Evolutionary conservation across 1,140 invertebrate genomes (phyloP), one percentile per base, ranked within the genome.

Genomic region (Triops cancriformis): DNA sequence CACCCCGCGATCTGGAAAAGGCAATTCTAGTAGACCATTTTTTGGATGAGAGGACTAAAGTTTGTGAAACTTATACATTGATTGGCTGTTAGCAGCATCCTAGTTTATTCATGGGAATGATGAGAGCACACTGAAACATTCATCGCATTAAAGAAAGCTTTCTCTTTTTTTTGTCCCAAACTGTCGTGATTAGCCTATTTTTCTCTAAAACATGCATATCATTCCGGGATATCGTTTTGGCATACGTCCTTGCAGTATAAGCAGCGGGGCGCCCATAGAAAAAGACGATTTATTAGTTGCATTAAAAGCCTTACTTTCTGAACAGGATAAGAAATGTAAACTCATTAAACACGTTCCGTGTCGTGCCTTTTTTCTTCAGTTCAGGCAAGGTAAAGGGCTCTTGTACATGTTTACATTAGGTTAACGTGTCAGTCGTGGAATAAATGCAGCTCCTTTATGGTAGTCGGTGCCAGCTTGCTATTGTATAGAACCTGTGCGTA

Each of bases 61-160:
- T 12, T 23, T 64, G n/a, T 14, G 51, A 64, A 64, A 64, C 51
- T 0, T 64, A 64, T 64, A 10, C 23, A 64, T 64, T 64, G 51
- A 64, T 64, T 14, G 51, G 51, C 51, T 64, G 51, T 64, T 64
- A 64, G 51, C 23, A 64, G 51, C 51, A 64, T 23, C 51, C 14
- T 64, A 64, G 51, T 64, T 64, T 64, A 64, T 64, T 64, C 51
- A 64, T 64, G 51, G 51, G 51, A 64, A 7, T 64, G 51, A 64
- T 7, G 23, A 23, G 51, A 64, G 51, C 51, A 64, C 7, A 14
- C 14, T 23, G 51, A 64, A 64, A 64, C 18, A 64, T 64, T 64
- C n/a, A 64, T 64, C 51, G 31, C 23, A 23, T 18, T n/a, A 64
- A n/a, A 64, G 51, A 64, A 64, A 64, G 51, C 51, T 64, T 64